Evolutionary conservation across 2,113 vertebrate species (phyloP).

Genomic region (Pardalotus punctatus): DNA sequence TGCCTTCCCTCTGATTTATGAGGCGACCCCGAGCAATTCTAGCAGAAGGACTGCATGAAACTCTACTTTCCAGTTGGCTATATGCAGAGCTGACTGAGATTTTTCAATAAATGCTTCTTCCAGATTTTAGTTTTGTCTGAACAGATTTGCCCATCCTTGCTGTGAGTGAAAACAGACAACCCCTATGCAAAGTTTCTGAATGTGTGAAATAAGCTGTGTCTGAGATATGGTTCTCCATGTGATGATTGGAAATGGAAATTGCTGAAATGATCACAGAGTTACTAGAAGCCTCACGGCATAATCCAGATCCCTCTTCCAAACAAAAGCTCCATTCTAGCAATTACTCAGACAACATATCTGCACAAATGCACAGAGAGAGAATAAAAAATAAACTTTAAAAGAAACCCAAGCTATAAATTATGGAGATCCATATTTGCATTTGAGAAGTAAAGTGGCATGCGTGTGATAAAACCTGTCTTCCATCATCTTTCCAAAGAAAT

Average conservation of each 20-base stretch:
- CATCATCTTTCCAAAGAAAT: not conserved
- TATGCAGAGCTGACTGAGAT: not conserved
- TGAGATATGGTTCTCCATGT: not conserved
- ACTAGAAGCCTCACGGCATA: not conserved
- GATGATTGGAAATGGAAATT: not conserved
- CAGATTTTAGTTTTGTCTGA: not conserved
- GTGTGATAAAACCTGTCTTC: not conserved
- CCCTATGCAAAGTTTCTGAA: not conserved
- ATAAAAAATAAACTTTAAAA: constrained; percentile 20
- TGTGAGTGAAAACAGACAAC: not conserved
- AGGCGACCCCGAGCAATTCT: not conserved
- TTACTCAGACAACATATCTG: not conserved
- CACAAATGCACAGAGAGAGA: not conserved
- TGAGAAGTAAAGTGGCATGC: not conserved
- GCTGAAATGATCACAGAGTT: not conserved
- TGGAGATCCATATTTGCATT: constrained; percentile 31
- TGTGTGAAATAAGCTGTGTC: not conserved
- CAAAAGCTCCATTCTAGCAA: not conserved
- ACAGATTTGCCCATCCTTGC: not conserved
- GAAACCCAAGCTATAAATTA: not conserved
- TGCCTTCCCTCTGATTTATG: not conserved
- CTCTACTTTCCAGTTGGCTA: not conserved
- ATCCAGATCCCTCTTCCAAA: not conserved
- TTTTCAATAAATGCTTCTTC: not conserved
- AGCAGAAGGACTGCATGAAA: not conserved